Evolutionary conservation across 1,140 invertebrate genomes (phyloP).

Genomic region (Anastrepha obliqua): DNA sequence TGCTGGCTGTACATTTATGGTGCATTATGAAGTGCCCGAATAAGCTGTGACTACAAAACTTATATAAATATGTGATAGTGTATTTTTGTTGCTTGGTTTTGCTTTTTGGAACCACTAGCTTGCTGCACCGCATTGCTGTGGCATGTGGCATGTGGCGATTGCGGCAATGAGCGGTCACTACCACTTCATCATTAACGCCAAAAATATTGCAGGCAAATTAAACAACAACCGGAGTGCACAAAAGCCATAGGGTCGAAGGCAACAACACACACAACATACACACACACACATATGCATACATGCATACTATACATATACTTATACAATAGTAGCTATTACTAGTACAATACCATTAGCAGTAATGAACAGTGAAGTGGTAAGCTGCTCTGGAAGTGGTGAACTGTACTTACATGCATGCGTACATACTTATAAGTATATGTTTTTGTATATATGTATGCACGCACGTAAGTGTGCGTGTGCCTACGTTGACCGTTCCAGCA

Average conservation of each 20-base stretch:
- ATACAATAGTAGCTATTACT: background rate
- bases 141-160: conserved; percentile 43
- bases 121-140: conserved; percentile 38
- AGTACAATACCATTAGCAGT: conserved; percentile 44
- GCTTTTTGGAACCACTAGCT: conserved; percentile 10
- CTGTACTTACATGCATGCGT: background rate
- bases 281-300: background rate
- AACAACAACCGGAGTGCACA: conserved; percentile 46
- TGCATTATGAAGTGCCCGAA: conserved; percentile 13
- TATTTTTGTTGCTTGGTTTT: conserved; percentile 14
- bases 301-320: background rate
- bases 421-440: too few relatives aligned
- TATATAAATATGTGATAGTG: background rate
- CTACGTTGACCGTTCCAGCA: background rate
- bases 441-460: background rate
- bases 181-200: conserved; percentile 52
- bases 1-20: too few relatives aligned
- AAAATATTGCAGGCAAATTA: conserved; percentile 49
- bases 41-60: conserved; percentile 2
- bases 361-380: conserved; percentile 44
- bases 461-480: background rate
- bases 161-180: conserved; percentile 39
- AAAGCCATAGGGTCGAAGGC: conserved; percentile 35
- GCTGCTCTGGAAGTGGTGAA: conserved; percentile 7
- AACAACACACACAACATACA: background rate